These are phyloP conservation scores for Gasterosteus aculeatus DNA, from an alignment of 2,113 vertebrate genomes.

Conservation along the genomic window DNA sequence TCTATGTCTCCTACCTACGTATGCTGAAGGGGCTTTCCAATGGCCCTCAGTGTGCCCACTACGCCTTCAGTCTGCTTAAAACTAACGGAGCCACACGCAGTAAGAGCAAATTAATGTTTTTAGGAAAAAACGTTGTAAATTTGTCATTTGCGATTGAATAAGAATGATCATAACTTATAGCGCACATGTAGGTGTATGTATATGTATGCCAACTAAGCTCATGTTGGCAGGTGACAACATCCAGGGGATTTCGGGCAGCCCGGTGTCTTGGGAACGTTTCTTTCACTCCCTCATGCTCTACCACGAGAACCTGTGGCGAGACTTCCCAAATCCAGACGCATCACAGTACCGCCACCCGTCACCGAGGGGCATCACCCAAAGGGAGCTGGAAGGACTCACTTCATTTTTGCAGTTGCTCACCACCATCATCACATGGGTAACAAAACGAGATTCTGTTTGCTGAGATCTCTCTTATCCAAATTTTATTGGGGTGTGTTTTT, in stretches of 20 bases:
- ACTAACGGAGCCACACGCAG: conserved; percentile 94
- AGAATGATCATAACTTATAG: neutral
- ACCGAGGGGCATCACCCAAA: conserved; percentile 94
- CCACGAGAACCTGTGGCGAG: conserved; percentile 93
- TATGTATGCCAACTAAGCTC: neutral
- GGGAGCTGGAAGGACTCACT: conserved; percentile 94
- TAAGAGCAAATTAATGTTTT: conserved; percentile 71
- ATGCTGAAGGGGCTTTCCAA: conserved; percentile 94
- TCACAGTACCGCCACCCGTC: conserved; percentile 93
- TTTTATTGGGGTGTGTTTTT: neutral
- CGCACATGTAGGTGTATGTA: too few species aligned
- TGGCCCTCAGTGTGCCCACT: conserved; percentile 95
- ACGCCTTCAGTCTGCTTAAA: conserved; percentile 98
- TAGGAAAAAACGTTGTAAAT: neutral
- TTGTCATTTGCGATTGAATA: neutral
- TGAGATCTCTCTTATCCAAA: neutral
- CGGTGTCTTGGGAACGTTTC: conserved; percentile 98
- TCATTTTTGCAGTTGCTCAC: conserved; percentile 92
- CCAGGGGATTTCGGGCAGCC: conserved; percentile 89
- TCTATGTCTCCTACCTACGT: conserved; percentile 94
- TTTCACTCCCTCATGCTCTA: conserved; percentile 98
- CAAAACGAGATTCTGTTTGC: neutral
- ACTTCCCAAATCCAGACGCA: conserved; percentile 90
- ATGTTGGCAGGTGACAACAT: conserved; percentile 88
- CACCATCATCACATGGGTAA: conserved; percentile 93